These are phyloP conservation scores for Stenurella melanura DNA, from an alignment of 2,888 invertebrate species.

Conservation along the genomic window DNA sequence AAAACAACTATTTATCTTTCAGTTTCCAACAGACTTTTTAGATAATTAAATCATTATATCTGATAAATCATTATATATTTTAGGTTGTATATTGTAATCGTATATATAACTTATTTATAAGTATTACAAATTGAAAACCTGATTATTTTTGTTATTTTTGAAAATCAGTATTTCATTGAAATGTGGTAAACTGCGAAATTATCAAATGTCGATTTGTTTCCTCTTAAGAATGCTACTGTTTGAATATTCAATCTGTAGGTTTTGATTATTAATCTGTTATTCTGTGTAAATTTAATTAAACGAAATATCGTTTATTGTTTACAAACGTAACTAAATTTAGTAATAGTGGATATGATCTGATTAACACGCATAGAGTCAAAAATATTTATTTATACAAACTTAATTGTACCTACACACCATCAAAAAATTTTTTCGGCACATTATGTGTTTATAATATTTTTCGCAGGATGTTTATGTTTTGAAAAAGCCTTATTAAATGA, in stretches of 20 bases:
- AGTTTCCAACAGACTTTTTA: slow-evolving; percentile 24
- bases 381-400: no score
- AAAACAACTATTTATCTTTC: slow-evolving; percentile 35
- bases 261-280: not conserved
- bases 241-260: not conserved
- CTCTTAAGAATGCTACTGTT: slow-evolving; percentile 5
- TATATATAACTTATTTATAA: slow-evolving; percentile 22
- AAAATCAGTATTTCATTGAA: slow-evolving; percentile 5
- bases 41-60: slow-evolving; percentile 28
- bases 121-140: slow-evolving; percentile 25
- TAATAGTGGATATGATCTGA: no score
- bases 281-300: not conserved
- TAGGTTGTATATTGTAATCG: slow-evolving; percentile 29
- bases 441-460: no score
- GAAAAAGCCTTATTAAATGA: no score
- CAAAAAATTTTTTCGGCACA: no score
- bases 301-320: not conserved
- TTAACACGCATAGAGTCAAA: no score
- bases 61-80: slow-evolving; percentile 24
- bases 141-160: slow-evolving; percentile 27
- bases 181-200: slow-evolving; percentile 20
- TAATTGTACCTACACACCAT: no score
- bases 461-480: no score
- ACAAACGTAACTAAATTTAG: no score
- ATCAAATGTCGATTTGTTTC: slow-evolving; percentile 7